phyloP scores from a whole-genome alignment of 2,797 vertebrate genomes.

The Staurois parvus region DNA sequence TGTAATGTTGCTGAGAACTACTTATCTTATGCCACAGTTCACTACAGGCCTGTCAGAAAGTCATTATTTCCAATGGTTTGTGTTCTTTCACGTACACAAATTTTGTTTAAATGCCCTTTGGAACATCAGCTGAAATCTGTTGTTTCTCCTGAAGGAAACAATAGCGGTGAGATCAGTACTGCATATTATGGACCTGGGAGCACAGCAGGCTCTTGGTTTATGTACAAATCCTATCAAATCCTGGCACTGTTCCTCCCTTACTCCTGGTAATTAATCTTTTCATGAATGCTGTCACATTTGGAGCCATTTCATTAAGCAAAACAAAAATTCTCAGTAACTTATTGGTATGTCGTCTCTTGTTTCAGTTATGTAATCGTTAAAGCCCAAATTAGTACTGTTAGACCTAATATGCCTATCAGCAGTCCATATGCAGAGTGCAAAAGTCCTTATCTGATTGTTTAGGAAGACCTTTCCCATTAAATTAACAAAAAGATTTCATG shows the following conservation, averaged over 20 bases:
- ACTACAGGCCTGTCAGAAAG: constrained; percentile 67
- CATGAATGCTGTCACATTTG: constrained; percentile 79
- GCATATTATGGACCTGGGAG: constrained; percentile 76
- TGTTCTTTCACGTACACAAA: constrained; percentile 74
- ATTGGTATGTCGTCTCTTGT: constrained; percentile 15
- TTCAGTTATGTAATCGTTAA: background rate
- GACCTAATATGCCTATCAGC: too few species aligned
- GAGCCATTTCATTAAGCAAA: constrained; percentile 77
- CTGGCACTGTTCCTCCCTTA: constrained; percentile 79
- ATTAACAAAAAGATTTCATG: too few species aligned
- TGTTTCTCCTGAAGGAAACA: constrained; percentile 78
- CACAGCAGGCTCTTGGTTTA: constrained; percentile 78
- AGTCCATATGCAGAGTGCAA: too few species aligned
- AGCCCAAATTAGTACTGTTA: background rate
- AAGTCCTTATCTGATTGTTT: too few species aligned
- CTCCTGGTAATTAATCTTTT: constrained; percentile 85
- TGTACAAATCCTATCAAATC: constrained; percentile 81
- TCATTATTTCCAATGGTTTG: constrained; percentile 76
- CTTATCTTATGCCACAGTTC: constrained; percentile 63
- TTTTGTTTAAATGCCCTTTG: constrained; percentile 73
- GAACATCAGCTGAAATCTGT: constrained; percentile 75
- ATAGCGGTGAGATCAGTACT: constrained; percentile 78
- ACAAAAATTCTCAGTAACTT: constrained; percentile 33
- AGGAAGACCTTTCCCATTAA: too few species aligned
- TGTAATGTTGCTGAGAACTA: constrained; percentile 26